These are phyloP conservation scores for Synaphobranchus kaupii DNA, from an alignment of 2,797 vertebrate species.

Conservation along the genomic window DNA sequence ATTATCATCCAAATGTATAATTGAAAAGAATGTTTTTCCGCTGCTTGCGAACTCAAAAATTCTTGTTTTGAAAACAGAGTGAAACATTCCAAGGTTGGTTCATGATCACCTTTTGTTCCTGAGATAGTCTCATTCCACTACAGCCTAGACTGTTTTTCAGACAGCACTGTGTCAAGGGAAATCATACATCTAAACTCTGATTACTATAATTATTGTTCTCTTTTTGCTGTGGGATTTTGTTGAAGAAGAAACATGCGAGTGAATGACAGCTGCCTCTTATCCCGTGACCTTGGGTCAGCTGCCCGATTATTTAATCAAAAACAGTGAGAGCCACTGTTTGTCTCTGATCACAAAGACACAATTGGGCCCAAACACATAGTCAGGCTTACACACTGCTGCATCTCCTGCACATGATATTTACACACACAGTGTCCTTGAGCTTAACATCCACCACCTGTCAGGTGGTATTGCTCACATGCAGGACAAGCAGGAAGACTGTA, in stretches of 20 bases:
- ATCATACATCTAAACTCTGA: background rate
- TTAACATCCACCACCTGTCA: conserved; percentile 38
- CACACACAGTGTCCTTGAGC: conserved; percentile 38
- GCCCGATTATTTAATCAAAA: conserved; percentile 17
- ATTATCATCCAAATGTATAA: background rate
- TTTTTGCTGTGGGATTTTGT: background rate
- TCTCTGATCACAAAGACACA: conserved; percentile 45
- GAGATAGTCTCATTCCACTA: background rate
- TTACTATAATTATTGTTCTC: background rate
- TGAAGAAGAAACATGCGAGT: background rate
- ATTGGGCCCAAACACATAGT: conserved; percentile 38
- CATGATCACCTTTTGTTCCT: background rate
- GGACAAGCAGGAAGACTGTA: background rate
- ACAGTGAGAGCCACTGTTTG: conserved; percentile 21
- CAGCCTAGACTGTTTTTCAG: background rate
- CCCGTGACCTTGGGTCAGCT: conserved; percentile 24
- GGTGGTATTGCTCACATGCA: conserved; percentile 26
- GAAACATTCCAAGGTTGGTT: background rate
- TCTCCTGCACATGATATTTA: conserved; percentile 35
- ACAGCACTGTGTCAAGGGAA: background rate
- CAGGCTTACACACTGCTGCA: conserved; percentile 46
- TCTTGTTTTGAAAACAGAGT: background rate
- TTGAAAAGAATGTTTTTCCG: background rate
- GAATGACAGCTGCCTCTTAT: background rate
- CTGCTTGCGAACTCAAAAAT: background rate